These are phyloP conservation scores for Cherax destructor DNA, from an alignment of 1,140 invertebrate species.

Conservation along the genomic window DNA sequence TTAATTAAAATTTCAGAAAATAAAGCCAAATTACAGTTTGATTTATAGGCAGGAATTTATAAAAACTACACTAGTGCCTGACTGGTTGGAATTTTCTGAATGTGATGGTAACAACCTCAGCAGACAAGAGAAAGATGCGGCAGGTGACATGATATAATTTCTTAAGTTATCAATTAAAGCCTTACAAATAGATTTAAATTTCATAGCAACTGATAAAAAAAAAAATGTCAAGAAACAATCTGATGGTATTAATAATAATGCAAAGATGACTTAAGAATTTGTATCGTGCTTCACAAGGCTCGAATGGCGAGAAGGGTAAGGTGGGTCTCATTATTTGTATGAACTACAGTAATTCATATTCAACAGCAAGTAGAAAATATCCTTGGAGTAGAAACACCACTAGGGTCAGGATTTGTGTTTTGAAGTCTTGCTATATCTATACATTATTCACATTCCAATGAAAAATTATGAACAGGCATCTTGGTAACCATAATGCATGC, in stretches of 20 bases:
- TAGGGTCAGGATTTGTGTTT: conserved; percentile 27
- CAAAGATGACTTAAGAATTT: conserved; percentile 26
- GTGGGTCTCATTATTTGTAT: conserved; percentile 7
- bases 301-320: not conserved
- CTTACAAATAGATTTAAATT: not conserved
- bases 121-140: conserved; percentile 13
- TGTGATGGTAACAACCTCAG: not conserved
- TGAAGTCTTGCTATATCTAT: conserved; percentile 21
- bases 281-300: not conserved
- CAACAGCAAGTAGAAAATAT: conserved; percentile 26
- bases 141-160: conserved; percentile 29
- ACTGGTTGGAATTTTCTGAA: not conserved
- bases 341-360: not conserved
- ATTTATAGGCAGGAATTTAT: not conserved
- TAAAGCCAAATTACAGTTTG: not conserved
- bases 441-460: conserved; percentile 41
- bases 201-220: not conserved
- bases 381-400: not conserved
- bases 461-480: conserved; percentile 27
- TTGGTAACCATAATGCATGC: conserved; percentile 44
- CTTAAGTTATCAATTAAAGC: conserved; percentile 15
- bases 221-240: not conserved
- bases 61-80: conserved; percentile 3
- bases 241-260: not conserved
- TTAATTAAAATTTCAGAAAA: not conserved